Evolutionary conservation across 2,888 invertebrate genomes (phyloP).

Genomic region (Drosophila sordidula): DNA sequence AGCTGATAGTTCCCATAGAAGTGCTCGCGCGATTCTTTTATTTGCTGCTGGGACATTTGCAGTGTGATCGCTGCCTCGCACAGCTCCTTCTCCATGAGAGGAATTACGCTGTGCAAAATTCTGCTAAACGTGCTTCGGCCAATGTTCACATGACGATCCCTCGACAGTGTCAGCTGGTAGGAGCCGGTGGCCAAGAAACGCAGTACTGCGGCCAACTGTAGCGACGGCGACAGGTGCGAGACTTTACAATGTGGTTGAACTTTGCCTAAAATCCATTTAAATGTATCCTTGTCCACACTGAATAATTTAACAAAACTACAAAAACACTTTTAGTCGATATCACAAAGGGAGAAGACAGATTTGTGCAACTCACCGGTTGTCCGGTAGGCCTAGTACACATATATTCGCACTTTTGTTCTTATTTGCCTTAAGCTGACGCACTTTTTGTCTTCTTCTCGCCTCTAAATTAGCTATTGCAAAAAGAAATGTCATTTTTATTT

Average conservation of each 20-base stretch:
- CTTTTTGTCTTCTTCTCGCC: background rate
- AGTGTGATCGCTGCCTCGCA: background rate
- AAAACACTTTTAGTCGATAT: background rate
- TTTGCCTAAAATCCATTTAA: conserved; percentile 1
- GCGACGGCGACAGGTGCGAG: background rate
- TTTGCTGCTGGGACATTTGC: background rate
- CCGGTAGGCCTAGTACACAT: background rate
- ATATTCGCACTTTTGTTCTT: background rate
- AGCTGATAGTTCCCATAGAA: conserved; percentile 2
- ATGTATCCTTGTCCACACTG: background rate
- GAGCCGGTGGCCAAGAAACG: conserved; percentile 5
- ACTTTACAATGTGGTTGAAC: background rate
- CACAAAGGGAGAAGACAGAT: background rate
- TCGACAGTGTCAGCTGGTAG: background rate
- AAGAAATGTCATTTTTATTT: conserved; percentile 1
- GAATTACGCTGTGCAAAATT: conserved; percentile 4
- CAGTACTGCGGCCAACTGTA: background rate
- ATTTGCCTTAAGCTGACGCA: background rate
- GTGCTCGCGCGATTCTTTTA: background rate
- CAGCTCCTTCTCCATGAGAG: background rate
- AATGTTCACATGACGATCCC: background rate
- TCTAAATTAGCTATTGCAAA: background rate
- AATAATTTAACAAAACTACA: conserved; percentile 1
- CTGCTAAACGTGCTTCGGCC: conserved; percentile 2
- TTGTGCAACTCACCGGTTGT: background rate